Base-by-base conservation (phyloP, 2,888 invertebrate species). In the Harmothoe impar region DNA sequence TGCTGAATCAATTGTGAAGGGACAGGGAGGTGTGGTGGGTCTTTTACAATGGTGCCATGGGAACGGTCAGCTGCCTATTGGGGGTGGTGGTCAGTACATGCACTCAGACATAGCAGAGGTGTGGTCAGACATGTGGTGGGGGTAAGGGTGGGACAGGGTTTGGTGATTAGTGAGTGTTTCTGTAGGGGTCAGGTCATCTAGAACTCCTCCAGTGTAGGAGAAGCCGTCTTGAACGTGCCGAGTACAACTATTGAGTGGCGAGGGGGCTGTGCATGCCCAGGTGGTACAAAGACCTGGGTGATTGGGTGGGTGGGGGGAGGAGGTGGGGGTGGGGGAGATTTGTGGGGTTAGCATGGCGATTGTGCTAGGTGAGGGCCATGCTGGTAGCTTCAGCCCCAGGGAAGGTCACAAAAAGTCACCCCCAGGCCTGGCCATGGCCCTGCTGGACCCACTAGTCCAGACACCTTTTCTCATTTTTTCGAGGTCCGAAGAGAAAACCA, bases 291-390 rank as follows among this genome's bases (percentile, higher is more conserved):
- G 77, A 3, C 29, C 31, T 77, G 81, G 17, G 81, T 33, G 81
- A n/a, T 17, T 12, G 81, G 81, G 81, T 81, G 43, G 43, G 81
- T 35, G 20, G 81, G 43, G 35, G 23, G 33, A 35, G 81, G 81
- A 3, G 81, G 43, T 1, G 0, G 33, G 81, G 43, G 33, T 5
- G 31, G 77, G 81, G 43, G 43, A 5, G 81, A 81, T 81, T 33
- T 81, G 81, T 35, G 81, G 81, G 81, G 81, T 81, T 81, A 81
- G 81, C 43, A 33, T 43, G 81, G 81, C 15, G 81, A 81, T 35
- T 81, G 81, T 43, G 43, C 23, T 20, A 43, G 81, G 81, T 81
- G 81, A 81, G 81, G 81, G 10, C 81, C 81, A 81, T 81, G 81
- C 81, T 81, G 81, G 81, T 81, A 81, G 81, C 35, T 33, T 35